phyloP scores from a whole-genome alignment of 2,113 vertebrate genomes.

The Zonotrichia leucophrys region DNA sequence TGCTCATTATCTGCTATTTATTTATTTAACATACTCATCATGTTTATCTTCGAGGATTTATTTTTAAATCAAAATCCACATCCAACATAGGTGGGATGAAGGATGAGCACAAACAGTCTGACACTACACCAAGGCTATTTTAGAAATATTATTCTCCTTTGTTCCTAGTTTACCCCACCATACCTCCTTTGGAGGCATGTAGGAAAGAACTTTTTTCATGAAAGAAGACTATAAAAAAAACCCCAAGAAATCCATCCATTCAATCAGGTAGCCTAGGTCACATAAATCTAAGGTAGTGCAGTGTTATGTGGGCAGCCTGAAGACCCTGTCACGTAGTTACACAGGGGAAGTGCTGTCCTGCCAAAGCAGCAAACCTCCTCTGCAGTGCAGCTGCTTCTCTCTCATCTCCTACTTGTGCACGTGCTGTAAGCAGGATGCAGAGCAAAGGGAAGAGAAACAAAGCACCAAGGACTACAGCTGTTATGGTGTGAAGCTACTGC shows the following conservation, averaged over 20 bases:
- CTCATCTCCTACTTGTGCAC: background rate
- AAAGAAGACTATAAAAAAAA: rapidly evolving
- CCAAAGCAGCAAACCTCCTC: background rate
- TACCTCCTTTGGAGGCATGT: background rate
- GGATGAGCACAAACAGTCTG: background rate
- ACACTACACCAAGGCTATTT: background rate
- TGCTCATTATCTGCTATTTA: background rate
- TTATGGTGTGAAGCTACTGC: background rate
- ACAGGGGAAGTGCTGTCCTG: background rate
- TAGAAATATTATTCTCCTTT: background rate
- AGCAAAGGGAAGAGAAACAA: background rate
- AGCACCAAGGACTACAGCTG: background rate
- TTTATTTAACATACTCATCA: background rate
- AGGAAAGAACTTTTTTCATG: background rate
- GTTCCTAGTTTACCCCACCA: background rate
- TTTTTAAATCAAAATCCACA: background rate
- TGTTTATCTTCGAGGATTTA: background rate
- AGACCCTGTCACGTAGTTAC: background rate
- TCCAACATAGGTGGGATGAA: background rate
- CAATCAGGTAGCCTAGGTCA: background rate
- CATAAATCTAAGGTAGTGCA: background rate
- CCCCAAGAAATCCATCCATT: background rate
- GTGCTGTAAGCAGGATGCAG: background rate
- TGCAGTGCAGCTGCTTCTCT: background rate
- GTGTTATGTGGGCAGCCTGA: background rate